Evolutionary conservation across 2,888 invertebrate species (phyloP).

Genomic region (Acronicta aceris): DNA sequence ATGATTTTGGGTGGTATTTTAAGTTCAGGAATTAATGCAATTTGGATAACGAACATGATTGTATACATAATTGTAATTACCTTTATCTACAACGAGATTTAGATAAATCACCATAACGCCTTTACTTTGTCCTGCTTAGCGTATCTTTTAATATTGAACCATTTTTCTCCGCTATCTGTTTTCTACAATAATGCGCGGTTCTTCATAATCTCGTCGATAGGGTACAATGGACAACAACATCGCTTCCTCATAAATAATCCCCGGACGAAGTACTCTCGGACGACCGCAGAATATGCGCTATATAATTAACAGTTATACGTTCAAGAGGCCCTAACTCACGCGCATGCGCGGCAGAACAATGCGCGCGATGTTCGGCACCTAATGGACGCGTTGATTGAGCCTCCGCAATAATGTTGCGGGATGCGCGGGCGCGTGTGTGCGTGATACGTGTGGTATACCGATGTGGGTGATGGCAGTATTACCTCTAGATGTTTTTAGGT

Average conservation of each 20-base stretch:
- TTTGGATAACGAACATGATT: not conserved
- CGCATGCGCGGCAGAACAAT: conserved; percentile 77
- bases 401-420: conserved; percentile 71
- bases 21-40: not conserved
- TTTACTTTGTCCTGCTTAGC: not conserved
- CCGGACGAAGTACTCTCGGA: conserved; percentile 75
- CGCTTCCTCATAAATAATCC: conserved; percentile 73
- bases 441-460: conserved; percentile 26
- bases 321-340: conserved; percentile 83
- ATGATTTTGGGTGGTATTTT: not conserved
- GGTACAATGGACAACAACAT: conserved; percentile 64
- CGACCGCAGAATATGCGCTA: conserved; percentile 74
- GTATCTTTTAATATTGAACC: not conserved
- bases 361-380: conserved; percentile 78
- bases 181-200: not conserved
- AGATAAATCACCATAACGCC: no score
- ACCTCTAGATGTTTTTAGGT: conserved; percentile 15
- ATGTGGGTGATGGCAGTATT: conserved; percentile 24
- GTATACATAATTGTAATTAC: no score
- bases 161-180: not conserved
- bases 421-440: conserved; percentile 50
- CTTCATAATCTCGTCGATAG: conserved; percentile 1
- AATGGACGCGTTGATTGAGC: conserved; percentile 77
- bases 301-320: conserved; percentile 85
- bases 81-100: no score